Evolutionary conservation across 2,797 vertebrate genomes (phyloP), one percentile per base, ranked within the genome.

Genomic region (Fistularia tabacaria): DNA sequence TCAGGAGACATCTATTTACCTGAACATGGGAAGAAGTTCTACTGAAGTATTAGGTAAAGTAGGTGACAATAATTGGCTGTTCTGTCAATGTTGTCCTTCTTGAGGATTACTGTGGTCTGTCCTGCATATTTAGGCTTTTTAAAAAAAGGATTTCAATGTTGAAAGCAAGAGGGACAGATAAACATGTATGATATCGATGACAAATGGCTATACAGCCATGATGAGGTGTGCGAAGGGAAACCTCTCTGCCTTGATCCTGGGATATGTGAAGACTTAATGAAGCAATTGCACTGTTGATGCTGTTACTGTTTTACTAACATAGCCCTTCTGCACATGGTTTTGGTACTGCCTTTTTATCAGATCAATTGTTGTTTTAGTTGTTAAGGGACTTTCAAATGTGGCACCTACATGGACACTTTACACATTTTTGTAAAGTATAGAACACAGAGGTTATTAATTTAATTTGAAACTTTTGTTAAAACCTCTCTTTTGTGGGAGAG

Each of bases 231-330:
- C 45, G 51, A 69, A 80, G 76, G 74, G 66, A 77, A 75, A 64
- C 49, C 49, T 73, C n/a, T 63, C 53, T 66, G 61, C 61, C 55
- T 73, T 70, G 42, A 60, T 71, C 70, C 59, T 74, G 61, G 44
- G n/a, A 77, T 73, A 72, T 73, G 53, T 55, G 73, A 69, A 71
- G 7, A 49, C 44, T 69, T 61, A 38, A 51, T 40, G 44, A 66
- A 67, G 52, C 64, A 67, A 57, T 59, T 77, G 79, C 80, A 81
- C 81, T 81, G 62, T 68, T 3, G n/a, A 71, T 77, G 54, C 71
- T 68, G 43, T 74, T 59, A 69, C 25, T 56, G 14, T 74, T 76
- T 61, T 70, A 53, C 45, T 52, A 64, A 64, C 42, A 61, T 38
- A 43, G 7, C 36, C 38, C 54, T 66, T 38, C 37, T 7, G 61